Evolutionary conservation across 1,140 invertebrate genomes (phyloP).

Genomic region (Meteorus sp.): DNA sequence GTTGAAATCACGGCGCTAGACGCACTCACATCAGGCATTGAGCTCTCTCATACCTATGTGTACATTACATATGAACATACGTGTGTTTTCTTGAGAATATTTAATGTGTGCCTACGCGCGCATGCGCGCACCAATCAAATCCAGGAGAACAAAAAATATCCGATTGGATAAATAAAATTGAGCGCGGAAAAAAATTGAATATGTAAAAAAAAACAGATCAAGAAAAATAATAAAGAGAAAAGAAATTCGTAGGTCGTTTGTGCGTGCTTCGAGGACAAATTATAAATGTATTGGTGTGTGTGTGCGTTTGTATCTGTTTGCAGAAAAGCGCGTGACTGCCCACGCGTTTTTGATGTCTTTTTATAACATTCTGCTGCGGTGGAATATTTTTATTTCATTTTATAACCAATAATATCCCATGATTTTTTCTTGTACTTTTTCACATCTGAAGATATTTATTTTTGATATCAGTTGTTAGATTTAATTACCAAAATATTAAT

Average conservation of each 20-base stretch:
- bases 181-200: background rate
- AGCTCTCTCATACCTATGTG: background rate
- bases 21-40: background rate
- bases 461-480: slow-evolving; percentile 1
- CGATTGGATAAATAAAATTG: background rate
- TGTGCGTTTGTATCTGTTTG: background rate
- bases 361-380: slow-evolving; percentile 5
- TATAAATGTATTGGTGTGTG: background rate
- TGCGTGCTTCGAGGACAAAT: background rate
- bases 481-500: slow-evolving; percentile 14
- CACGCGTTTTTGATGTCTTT: background rate
- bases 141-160: background rate
- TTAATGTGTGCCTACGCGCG: slow-evolving; percentile 4
- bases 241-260: slow-evolving; percentile 1
- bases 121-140: background rate
- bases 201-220: too few species aligned
- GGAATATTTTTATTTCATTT: background rate
- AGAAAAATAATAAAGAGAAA: background rate
- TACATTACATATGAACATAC: background rate
- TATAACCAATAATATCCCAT: background rate
- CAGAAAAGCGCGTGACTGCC: background rate
- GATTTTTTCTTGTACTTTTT: background rate
- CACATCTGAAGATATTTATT: background rate
- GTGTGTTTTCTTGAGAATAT: background rate
- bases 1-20: slow-evolving; percentile 35